These are phyloP conservation scores for Diphyllodes magnificus DNA, from an alignment of 2,113 vertebrate genomes.

Conservation along the genomic window DNA sequence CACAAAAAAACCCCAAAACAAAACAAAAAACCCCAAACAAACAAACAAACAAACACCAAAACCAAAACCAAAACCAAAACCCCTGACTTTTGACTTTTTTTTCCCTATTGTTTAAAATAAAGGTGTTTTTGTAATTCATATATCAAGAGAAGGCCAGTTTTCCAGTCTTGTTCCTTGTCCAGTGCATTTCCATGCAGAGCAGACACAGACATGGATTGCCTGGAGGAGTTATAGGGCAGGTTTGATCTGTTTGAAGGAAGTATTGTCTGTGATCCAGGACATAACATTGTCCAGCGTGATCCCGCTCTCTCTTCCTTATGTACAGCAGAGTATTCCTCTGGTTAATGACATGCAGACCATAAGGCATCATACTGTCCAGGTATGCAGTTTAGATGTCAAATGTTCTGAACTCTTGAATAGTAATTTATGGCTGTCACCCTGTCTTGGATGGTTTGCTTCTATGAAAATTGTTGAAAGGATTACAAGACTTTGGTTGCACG, in stretches of 20 bases:
- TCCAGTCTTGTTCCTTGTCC: neutral
- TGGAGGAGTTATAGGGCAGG: neutral
- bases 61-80: neutral
- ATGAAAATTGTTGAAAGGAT: neutral
- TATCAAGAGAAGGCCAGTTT: neutral
- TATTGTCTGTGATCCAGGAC: neutral
- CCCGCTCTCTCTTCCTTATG: accelerated
- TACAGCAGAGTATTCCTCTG: neutral
- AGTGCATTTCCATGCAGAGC: neutral
- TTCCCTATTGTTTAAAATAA: neutral
- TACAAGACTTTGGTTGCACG: neutral
- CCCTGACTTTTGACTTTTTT: neutral
- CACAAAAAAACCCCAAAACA: too few relatives aligned
- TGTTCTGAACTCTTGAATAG: neutral
- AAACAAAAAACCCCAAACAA: neutral
- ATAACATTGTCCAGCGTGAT: neutral
- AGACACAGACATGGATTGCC: neutral
- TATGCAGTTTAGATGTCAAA: neutral
- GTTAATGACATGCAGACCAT: neutral
- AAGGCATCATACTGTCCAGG: neutral
- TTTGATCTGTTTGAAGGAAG: neutral
- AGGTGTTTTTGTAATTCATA: neutral
- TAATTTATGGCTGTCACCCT: neutral
- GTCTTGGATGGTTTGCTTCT: neutral
- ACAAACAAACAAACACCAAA: too few relatives aligned